These are phyloP conservation scores for Euspilapteryx auroguttella DNA, from an alignment of 2,888 invertebrate species.

Conservation along the genomic window DNA sequence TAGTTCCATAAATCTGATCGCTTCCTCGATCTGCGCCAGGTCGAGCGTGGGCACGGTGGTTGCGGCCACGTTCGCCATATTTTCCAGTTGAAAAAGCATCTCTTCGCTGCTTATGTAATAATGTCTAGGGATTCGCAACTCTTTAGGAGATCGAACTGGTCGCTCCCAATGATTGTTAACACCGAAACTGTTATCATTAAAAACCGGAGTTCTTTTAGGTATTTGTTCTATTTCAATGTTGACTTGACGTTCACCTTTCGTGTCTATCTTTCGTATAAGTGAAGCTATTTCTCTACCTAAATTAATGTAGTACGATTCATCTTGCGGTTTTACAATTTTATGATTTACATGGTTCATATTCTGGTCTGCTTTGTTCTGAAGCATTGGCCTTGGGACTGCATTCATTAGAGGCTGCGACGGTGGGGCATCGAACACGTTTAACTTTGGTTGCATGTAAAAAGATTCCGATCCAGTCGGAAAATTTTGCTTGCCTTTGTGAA, in stretches of 20 bases:
- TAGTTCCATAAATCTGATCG: conserved; percentile 15
- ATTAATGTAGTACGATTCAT: conserved; percentile 29
- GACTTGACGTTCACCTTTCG: conserved; percentile 17
- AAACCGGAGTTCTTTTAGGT: conserved; percentile 13
- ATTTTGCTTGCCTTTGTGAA: no score
- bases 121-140: neutral
- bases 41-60: conserved; percentile 19
- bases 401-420: no score
- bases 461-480: no score
- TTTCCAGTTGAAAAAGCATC: conserved; percentile 31
- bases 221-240: conserved; percentile 19
- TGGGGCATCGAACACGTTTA: no score
- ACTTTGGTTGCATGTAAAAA: no score
- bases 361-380: no score
- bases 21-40: conserved; percentile 35
- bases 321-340: no score
- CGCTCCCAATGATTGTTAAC: conserved; percentile 41
- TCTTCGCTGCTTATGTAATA: conserved; percentile 22
- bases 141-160: conserved; percentile 37
- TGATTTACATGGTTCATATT: no score
- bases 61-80: conserved; percentile 25
- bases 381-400: no score
- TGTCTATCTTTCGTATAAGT: conserved; percentile 28
- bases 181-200: conserved; percentile 20
- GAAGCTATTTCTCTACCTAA: conserved; percentile 42